A percentile compares a stretch with the other conserved stretches of the same genome.
phyloP scores from a whole-genome alignment of 37 sponge, comb jelly and placozoan genomes.

The Dysidea cf. avara region DNA sequence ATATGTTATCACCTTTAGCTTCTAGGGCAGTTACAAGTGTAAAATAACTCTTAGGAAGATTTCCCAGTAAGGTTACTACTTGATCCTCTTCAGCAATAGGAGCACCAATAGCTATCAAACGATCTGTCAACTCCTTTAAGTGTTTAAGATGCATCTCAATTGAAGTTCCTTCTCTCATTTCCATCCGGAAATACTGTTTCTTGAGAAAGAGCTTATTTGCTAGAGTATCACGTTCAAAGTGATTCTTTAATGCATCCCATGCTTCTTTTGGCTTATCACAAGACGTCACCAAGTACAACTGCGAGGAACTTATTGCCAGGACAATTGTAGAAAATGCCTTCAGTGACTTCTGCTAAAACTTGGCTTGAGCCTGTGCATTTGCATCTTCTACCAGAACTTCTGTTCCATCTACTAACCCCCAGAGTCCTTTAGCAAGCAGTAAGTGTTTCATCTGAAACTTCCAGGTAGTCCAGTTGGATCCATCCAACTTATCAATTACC shows the following conservation, averaged over 20 bases:
- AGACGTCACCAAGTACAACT: conserved; percentile 6
- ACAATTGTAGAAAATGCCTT: background rate
- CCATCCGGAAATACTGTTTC: background rate
- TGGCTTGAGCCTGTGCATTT: background rate
- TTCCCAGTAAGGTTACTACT: background rate
- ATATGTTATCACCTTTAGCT: background rate
- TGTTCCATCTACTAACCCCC: conserved; percentile 19
- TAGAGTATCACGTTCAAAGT: background rate
- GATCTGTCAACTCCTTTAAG: background rate
- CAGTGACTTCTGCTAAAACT: background rate
- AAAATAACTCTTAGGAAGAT: background rate
- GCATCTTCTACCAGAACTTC: conserved; percentile 2
- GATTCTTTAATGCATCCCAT: background rate
- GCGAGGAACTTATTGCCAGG: background rate
- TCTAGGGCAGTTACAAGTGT: background rate
- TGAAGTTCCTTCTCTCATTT: background rate
- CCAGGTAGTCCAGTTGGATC: conserved; percentile 10
- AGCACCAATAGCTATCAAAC: background rate
- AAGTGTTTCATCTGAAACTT: conserved; percentile 23
- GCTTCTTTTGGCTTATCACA: too few species aligned
- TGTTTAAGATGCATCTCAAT: background rate
- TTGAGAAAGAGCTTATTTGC: conserved; percentile 2
- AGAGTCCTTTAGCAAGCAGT: conserved; percentile 9
- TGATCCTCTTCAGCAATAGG: background rate
- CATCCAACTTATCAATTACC: conserved; percentile 2